A percentile compares a stretch with the other conserved stretches of the same genome.
Conservation (phyloP, 1,140 invertebrate species). For the Zaprionus vittiger region DNA sequence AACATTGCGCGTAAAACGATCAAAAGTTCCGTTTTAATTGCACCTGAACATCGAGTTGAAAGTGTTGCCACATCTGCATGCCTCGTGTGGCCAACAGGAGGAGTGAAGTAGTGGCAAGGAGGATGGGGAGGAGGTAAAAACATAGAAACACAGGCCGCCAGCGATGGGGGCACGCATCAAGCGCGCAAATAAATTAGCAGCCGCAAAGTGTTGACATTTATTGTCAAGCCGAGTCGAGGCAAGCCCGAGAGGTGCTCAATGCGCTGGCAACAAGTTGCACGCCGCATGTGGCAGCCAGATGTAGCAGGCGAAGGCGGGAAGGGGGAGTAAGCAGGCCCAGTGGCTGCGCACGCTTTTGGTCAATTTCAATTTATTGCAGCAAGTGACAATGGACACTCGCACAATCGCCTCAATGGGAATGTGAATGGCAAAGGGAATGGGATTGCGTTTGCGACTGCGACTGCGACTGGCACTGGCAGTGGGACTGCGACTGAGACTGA, state of each 20-base stretch:
- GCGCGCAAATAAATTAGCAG: constrained; percentile 52
- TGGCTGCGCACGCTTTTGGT: constrained; percentile 45
- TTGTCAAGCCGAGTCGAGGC: constrained; percentile 32
- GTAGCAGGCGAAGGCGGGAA: not conserved
- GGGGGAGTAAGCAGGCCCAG: not conserved
- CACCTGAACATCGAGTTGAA: not conserved
- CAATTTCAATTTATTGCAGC: constrained; percentile 55
- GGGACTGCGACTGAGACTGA: constrained; percentile 12
- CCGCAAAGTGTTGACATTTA: constrained; percentile 54
- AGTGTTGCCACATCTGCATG: not conserved
- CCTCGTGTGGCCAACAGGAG: not conserved
- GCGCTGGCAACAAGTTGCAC: constrained; percentile 43
- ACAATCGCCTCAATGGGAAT: constrained; percentile 36
- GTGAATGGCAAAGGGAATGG: constrained; percentile 22
- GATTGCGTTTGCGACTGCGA: constrained; percentile 9
- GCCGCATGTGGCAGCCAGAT: constrained; percentile 21
- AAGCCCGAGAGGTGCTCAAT: constrained; percentile 4
- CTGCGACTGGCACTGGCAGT: constrained; percentile 13
- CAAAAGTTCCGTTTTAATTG: not conserved
- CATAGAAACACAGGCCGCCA: constrained; percentile 28
- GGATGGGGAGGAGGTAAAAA: not conserved
- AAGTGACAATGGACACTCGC: constrained; percentile 53
- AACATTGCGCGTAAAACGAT: no score
- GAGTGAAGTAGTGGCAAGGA: not conserved
- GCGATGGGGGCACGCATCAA: constrained; percentile 49